Evolutionary conservation across 2,888 invertebrate species (phyloP).

Genomic region (Tetrapedia diversipes): DNA sequence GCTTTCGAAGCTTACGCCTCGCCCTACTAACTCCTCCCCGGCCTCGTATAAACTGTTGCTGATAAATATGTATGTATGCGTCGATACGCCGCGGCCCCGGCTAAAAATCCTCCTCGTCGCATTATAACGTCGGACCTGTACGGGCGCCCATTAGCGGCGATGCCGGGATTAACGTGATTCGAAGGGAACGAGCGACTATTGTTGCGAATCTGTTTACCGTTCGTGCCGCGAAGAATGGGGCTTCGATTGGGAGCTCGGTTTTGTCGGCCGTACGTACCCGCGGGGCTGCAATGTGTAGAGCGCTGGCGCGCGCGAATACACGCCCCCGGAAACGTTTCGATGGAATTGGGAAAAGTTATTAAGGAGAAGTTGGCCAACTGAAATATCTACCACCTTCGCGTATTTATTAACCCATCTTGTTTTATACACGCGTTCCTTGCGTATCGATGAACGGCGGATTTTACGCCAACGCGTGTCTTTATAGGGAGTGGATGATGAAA

Average conservation of each 20-base stretch:
- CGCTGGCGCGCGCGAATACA: no score
- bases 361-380: no score
- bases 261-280: no score
- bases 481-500: no score
- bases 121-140: slow-evolving; percentile 37
- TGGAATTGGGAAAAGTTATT: no score
- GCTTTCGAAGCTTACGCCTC: slow-evolving; percentile 59
- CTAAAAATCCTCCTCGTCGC: slow-evolving; percentile 48
- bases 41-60: slow-evolving; percentile 65
- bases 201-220: slow-evolving; percentile 10
- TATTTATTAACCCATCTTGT: no score
- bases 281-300: no score
- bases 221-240: background rate
- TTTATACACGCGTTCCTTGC: no score
- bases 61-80: slow-evolving; percentile 68
- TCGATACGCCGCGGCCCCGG: slow-evolving; percentile 42
- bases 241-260: background rate
- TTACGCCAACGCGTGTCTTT: no score
- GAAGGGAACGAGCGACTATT: slow-evolving; percentile 1
- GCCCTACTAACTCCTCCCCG: slow-evolving; percentile 56
- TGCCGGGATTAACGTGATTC: slow-evolving; percentile 8
- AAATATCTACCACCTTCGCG: no score
- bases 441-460: no score
- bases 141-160: slow-evolving; percentile 12
- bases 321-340: no score